Conservation (phyloP, 2,113 vertebrate genomes). For the Oxyura jamaicensis region DNA sequence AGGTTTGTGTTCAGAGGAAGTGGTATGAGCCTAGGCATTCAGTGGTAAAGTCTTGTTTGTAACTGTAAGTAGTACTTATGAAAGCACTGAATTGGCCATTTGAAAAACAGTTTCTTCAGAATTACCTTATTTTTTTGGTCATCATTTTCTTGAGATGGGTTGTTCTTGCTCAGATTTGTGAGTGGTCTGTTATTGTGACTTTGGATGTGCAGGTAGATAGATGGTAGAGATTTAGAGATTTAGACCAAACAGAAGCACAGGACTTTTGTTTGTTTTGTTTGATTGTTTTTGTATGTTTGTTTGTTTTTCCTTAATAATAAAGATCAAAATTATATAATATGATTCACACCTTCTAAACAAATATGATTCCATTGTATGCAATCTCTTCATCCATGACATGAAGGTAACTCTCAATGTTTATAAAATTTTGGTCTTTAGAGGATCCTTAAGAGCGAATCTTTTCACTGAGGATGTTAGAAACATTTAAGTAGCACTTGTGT, state of each 20-base stretch:
- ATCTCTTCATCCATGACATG: not conserved
- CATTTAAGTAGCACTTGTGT: not conserved
- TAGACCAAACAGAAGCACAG: not conserved
- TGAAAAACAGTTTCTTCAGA: not conserved
- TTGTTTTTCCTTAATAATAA: not conserved
- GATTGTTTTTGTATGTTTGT: not conserved
- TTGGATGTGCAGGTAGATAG: not conserved
- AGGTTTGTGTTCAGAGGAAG: not conserved
- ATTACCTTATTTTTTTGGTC: not conserved
- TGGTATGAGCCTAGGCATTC: not conserved
- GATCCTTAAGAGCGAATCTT: not conserved
- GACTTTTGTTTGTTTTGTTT: too few species aligned
- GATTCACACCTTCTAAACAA: not conserved
- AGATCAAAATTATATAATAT: not conserved
- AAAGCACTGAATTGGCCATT: not conserved
- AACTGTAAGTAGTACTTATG: not conserved
- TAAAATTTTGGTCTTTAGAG: not conserved
- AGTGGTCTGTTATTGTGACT: not conserved
- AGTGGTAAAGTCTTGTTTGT: not conserved
- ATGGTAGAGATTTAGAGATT: not conserved
- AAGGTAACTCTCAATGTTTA: not conserved
- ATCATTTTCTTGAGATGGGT: not conserved
- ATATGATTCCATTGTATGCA: not conserved
- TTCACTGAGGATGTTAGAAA: not conserved
- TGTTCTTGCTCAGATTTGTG: not conserved